Conservation (phyloP, 2,797 vertebrate species). For the Borostomias antarcticus region DNA sequence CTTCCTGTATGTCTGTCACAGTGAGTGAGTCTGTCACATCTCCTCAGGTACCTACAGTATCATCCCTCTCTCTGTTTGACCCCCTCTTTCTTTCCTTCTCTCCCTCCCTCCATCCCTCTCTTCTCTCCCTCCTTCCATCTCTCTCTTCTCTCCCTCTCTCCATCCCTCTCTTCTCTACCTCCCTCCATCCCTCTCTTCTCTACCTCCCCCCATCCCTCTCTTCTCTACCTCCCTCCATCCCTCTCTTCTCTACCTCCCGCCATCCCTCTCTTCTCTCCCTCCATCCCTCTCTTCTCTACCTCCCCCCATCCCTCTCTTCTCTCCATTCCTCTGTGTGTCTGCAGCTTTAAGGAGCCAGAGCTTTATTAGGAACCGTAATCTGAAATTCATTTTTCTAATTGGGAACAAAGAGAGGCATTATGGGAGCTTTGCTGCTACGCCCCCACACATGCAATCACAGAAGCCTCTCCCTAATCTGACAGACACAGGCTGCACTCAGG, state of each 20-base stretch:
- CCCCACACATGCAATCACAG: slow-evolving; percentile 37
- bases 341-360: slow-evolving; percentile 26
- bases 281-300: not conserved
- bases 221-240: not conserved
- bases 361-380: slow-evolving; percentile 26
- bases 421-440: slow-evolving; percentile 29
- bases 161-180: not conserved
- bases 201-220: not conserved
- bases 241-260: slow-evolving; percentile 7
- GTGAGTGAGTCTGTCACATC: not conserved
- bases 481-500: not conserved
- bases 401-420: slow-evolving; percentile 38
- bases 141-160: not conserved
- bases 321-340: not conserved
- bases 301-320: not conserved
- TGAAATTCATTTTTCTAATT: slow-evolving; percentile 51
- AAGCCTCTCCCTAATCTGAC: slow-evolving; percentile 25
- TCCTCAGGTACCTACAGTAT: not conserved
- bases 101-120: not conserved
- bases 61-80: not conserved
- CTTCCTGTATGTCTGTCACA: not conserved
- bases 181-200: slow-evolving; percentile 14
- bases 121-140: not conserved
- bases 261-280: slow-evolving; percentile 13
- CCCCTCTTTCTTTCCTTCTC: slow-evolving; percentile 30